Evolutionary conservation across 2,888 invertebrate genomes (phyloP).

Genomic region (Polydrusus cervinus): DNA sequence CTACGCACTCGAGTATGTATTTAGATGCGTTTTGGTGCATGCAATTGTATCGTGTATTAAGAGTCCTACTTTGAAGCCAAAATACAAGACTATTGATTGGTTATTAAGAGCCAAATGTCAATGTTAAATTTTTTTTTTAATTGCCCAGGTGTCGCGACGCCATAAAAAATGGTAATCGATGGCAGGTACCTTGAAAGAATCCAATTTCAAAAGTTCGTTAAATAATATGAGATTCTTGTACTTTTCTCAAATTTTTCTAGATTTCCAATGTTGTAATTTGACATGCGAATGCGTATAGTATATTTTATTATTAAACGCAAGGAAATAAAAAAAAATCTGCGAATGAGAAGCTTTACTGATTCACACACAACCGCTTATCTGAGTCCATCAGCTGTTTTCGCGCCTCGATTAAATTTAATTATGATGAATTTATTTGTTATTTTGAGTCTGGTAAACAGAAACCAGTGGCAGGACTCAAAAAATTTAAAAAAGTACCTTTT

Average conservation of each 20-base stretch:
- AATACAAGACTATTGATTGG: not conserved
- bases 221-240: too few species aligned
- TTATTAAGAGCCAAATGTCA: too few species aligned
- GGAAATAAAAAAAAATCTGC: not conserved
- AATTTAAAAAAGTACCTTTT: not conserved
- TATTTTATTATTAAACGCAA: too few species aligned
- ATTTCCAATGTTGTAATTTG: too few species aligned
- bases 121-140: too few species aligned
- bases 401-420: slow-evolving; percentile 47
- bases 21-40: not conserved
- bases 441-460: slow-evolving; percentile 46
- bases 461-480: slow-evolving; percentile 25
- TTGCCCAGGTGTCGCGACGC: too few species aligned
- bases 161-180: too few species aligned
- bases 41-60: slow-evolving; percentile 14
- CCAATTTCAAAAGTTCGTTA: too few species aligned
- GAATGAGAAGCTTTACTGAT: not conserved
- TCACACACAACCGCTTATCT: slow-evolving; percentile 32
- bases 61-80: not conserved
- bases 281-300: too few species aligned
- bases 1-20: slow-evolving; percentile 14
- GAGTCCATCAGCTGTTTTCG: slow-evolving; percentile 45
- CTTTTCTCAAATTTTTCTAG: too few species aligned
- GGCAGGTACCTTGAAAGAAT: too few species aligned
- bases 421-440: slow-evolving; percentile 52